Evolutionary conservation across 2,888 invertebrate genomes (phyloP).

Genomic region (Ectobius pallidus): DNA sequence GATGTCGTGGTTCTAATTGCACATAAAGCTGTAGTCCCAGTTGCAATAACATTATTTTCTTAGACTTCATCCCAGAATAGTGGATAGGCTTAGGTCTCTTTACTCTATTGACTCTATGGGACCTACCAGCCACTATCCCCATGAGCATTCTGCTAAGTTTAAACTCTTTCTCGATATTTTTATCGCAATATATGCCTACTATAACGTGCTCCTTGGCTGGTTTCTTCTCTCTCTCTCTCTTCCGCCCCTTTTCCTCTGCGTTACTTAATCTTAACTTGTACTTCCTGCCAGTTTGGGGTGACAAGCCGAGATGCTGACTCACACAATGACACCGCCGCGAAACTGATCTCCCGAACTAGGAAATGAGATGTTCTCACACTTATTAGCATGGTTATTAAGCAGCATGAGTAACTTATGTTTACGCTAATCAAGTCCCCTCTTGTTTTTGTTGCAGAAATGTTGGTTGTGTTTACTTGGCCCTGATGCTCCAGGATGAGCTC

Average conservation of each 20-base stretch:
- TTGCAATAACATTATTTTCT: too few relatives aligned
- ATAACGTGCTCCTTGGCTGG: not conserved
- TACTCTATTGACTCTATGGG: too few relatives aligned
- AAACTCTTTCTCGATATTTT: too few relatives aligned
- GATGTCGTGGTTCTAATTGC: too few relatives aligned
- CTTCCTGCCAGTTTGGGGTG: not conserved
- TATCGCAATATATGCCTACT: too few relatives aligned
- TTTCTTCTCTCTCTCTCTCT: not conserved
- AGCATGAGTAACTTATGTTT: constrained; percentile 10
- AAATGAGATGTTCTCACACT: not conserved
- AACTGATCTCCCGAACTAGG: not conserved
- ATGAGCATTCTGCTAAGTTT: too few relatives aligned
- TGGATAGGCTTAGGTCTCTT: too few relatives aligned
- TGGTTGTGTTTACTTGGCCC: too few relatives aligned
- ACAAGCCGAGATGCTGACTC: not conserved
- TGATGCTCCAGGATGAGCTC: too few relatives aligned
- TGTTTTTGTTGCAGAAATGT: not conserved
- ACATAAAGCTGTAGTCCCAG: too few relatives aligned
- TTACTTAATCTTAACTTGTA: not conserved
- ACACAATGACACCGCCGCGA: not conserved
- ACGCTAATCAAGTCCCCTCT: not conserved
- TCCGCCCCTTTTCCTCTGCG: not conserved
- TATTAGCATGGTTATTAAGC: not conserved
- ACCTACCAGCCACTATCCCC: too few relatives aligned
- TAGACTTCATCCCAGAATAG: too few relatives aligned